phyloP scores from a whole-genome alignment of 2,113 vertebrate species.

The Verasper variegatus region DNA sequence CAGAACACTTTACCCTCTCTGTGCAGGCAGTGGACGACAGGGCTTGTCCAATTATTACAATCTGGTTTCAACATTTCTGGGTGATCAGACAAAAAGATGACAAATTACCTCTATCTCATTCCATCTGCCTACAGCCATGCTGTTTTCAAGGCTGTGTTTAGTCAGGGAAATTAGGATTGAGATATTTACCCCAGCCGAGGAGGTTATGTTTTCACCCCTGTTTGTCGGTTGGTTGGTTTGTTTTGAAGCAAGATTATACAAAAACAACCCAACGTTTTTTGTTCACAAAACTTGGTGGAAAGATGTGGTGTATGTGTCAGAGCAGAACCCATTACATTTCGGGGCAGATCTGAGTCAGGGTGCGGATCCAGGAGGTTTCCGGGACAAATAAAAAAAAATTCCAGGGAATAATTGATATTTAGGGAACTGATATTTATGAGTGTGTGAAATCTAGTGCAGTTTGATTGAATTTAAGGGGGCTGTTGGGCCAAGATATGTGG shows the following conservation, averaged over 20 bases:
- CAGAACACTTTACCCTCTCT: conserved; percentile 66
- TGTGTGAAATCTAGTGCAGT: too few relatives aligned
- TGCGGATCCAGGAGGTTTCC: too few relatives aligned
- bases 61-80: conserved; percentile 70
- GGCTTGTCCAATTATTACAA: conserved; percentile 77
- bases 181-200: not conserved
- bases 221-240: not conserved
- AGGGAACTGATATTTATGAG: too few relatives aligned
- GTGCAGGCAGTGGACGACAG: conserved; percentile 52
- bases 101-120: conserved; percentile 62
- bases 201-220: not conserved
- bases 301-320: not conserved
- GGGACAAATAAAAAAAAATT: too few relatives aligned
- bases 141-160: conserved; percentile 1
- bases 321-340: too few relatives aligned
- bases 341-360: too few relatives aligned
- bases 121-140: conserved; percentile 36
- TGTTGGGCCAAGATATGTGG: too few relatives aligned
- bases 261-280: not conserved
- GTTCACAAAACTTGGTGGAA: not conserved
- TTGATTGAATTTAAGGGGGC: too few relatives aligned
- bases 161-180: conserved; percentile 6
- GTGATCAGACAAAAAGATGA: conserved; percentile 65
- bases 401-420: too few relatives aligned
- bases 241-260: not conserved